Conservation (phyloP, 2,797 vertebrate species). For the Artibeus lituratus region DNA sequence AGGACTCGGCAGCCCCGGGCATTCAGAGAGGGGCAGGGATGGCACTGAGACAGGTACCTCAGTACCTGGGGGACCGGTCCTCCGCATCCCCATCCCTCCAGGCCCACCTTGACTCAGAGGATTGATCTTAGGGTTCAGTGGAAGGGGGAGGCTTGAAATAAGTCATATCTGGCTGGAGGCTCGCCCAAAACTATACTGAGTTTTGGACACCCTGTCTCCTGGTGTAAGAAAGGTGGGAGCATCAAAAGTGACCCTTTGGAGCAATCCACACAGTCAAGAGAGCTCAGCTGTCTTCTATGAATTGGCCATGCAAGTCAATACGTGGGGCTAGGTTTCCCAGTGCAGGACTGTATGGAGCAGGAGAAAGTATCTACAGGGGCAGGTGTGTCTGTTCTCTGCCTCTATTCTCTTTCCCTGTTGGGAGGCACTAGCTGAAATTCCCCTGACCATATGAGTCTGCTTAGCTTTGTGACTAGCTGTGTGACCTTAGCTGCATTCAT, state of each 20-base stretch:
- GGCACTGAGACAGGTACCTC: constrained; percentile 28
- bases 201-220: background rate
- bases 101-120: constrained; percentile 62
- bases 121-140: constrained; percentile 41
- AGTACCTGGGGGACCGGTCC: background rate
- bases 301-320: no score
- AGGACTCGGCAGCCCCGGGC: constrained; percentile 70
- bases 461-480: background rate
- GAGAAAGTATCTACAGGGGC: accelerated
- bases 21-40: constrained; percentile 64
- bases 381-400: background rate
- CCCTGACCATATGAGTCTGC: background rate
- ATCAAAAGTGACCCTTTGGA: background rate
- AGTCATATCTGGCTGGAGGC: background rate
- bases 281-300: background rate
- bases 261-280: background rate
- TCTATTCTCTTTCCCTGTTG: background rate
- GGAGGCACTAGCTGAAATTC: background rate
- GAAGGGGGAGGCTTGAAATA: background rate
- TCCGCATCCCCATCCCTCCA: constrained; percentile 44
- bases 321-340: background rate
- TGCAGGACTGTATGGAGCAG: background rate
- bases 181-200: background rate
- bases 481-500: background rate
- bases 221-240: background rate